Evolutionary conservation across 2,113 vertebrate species (phyloP).

Genomic region (Alosa alosa): DNA sequence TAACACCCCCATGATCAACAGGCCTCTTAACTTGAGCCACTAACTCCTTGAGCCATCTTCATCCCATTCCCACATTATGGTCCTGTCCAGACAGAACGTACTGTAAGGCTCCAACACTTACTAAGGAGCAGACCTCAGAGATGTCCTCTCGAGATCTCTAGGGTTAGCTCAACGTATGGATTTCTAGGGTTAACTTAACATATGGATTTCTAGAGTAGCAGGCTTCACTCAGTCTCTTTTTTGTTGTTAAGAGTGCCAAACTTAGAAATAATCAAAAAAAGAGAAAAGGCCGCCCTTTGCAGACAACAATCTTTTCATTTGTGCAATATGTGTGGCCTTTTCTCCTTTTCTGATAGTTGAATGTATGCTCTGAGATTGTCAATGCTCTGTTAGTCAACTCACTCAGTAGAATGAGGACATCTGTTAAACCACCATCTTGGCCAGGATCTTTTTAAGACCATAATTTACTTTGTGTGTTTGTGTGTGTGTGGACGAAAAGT

Average conservation of each 20-base stretch:
- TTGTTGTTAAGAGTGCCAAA: no score
- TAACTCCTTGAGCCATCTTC: neutral
- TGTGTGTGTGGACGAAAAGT: neutral
- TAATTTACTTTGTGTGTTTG: conserved; percentile 7
- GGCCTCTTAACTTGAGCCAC: conserved; percentile 10
- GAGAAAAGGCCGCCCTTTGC: no score
- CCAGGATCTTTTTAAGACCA: neutral
- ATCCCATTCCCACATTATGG: neutral
- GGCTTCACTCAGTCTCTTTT: no score
- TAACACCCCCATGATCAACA: neutral
- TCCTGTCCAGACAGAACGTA: neutral
- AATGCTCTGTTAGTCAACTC: neutral
- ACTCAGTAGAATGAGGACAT: neutral
- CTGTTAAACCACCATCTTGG: neutral
- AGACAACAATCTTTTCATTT: no score
- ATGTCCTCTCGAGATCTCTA: neutral
- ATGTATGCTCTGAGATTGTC: neutral
- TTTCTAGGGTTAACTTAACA: neutral
- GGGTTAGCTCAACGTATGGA: neutral
- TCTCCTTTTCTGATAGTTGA: no score
- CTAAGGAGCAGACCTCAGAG: neutral
- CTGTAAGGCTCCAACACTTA: no score
- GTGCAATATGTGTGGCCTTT: no score
- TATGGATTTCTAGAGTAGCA: no score
- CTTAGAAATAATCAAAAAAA: no score